Evolutionary conservation across 2,113 vertebrate genomes (phyloP), one percentile per base, ranked within the genome.

Genomic region (Paracanthobrama guichenoti): DNA sequence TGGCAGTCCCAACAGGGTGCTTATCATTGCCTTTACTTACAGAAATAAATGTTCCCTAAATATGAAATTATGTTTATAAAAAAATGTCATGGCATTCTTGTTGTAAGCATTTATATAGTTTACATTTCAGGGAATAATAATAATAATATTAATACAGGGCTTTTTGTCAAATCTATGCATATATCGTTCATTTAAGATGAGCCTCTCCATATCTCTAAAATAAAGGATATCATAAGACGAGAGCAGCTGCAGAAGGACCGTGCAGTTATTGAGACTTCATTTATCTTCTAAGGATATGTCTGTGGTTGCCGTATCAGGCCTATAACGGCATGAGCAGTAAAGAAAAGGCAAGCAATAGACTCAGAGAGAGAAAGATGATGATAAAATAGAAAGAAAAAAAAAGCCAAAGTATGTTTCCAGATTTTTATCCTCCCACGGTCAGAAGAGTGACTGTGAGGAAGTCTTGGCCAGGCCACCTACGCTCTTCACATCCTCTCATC

Each of bases 281-380:
- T 93, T 93, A 93, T 93, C 93, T 93, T 92, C 90, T 91, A 92
- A 89, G 90, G 89, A 92, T 90, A 91, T 93, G 90, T 91, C 92
- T 92, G 91, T 92, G 90, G 91, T 92, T 91, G 91, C 90, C 89
- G 91, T 90, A 90, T 92, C 91, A 90, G 90, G 88, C 87, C 92
- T 90, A 87, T 89, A 91, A 92, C 44, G 79, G 78, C 78, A 82
- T 28, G 44, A 82, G 73, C 67, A 83, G 69, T 55, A 79, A 84
- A 64, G 62, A 87, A 67, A 88, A 69, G 75, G 42, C 66, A 4
- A 79, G 18, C 71, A 39, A 31, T n/a, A 72, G 39, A 55, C 39
- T 53, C 22, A 64, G 35, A 44, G 71, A 39, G 71, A 84, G 73
- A 85, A 71, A 39, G 46, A 81, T 22, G 79, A 81, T 79, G 78